Conservation (phyloP, 2,797 vertebrate species). For the Mormyrus proboscirostris region DNA sequence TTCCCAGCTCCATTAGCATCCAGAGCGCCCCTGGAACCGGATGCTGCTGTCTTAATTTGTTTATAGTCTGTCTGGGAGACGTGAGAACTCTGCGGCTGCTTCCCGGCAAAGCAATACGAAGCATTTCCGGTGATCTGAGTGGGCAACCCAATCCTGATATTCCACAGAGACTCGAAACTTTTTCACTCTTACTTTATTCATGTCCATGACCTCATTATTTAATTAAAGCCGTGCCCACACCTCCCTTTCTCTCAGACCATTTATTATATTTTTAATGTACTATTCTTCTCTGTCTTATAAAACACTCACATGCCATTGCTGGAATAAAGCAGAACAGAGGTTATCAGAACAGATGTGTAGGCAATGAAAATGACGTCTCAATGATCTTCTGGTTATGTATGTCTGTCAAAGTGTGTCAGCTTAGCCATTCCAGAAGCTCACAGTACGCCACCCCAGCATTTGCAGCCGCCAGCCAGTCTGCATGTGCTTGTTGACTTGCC, state of each 20-base stretch:
- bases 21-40: constrained; percentile 12
- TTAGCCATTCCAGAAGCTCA: background rate
- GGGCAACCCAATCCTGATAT: constrained; percentile 15
- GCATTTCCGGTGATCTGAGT: constrained; percentile 7
- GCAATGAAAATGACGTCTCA: background rate
- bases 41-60: constrained; percentile 32
- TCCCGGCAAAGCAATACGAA: constrained; percentile 30
- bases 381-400: background rate
- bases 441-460: background rate
- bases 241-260: background rate
- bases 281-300: background rate
- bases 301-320: background rate
- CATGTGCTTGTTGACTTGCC: background rate
- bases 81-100: constrained; percentile 25
- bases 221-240: background rate
- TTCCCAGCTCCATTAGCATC: constrained; percentile 34
- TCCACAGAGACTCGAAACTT: constrained; percentile 15
- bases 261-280: background rate
- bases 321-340: background rate
- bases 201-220: background rate
- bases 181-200: background rate
- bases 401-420: background rate
- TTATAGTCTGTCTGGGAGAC: constrained; percentile 28
- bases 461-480: background rate
- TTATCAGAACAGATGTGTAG: background rate